Evolutionary conservation across 2,797 vertebrate genomes (phyloP).

Genomic region (Anisognathus igniventris): DNA sequence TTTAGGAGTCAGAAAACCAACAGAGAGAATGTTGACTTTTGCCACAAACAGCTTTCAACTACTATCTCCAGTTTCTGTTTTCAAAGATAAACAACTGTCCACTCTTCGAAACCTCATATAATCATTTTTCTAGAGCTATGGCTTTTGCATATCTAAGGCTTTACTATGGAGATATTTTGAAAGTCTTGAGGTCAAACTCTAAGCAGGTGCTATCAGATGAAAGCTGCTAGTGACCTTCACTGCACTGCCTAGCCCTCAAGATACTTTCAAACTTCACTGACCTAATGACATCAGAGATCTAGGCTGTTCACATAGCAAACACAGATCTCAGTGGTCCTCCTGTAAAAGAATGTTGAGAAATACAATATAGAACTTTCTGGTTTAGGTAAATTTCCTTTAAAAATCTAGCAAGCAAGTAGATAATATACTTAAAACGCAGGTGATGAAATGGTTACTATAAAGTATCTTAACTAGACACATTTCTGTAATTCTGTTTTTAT

Average conservation of each 20-base stretch:
- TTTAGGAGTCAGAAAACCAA: not conserved
- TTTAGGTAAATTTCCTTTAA: not conserved
- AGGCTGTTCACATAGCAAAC: not conserved
- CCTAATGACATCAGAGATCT: not conserved
- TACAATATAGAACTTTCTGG: not conserved
- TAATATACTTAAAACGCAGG: not conserved
- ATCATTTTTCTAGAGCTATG: not conserved
- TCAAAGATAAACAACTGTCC: not conserved
- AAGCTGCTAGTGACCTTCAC: not conserved
- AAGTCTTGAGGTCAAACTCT: not conserved
- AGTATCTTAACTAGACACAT: not conserved
- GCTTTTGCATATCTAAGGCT: not conserved
- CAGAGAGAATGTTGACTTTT: not conserved
- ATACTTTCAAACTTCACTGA: not conserved
- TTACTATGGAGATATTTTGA: not conserved
- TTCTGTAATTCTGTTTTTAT: constrained; percentile 26
- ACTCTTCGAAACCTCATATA: not conserved
- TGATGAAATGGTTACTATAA: constrained; percentile 31
- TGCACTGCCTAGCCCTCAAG: not conserved
- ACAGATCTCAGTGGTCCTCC: not conserved
- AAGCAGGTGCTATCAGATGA: not conserved
- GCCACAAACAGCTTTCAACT: not conserved
- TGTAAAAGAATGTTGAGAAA: not conserved
- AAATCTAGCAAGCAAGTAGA: not conserved
- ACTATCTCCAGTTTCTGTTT: not conserved